A percentile compares a stretch with the other conserved stretches of the same genome.
Evolutionary conservation across 23 tunicate genomes (phyloP).

Genomic region (Clavelina lepadiformis): DNA sequence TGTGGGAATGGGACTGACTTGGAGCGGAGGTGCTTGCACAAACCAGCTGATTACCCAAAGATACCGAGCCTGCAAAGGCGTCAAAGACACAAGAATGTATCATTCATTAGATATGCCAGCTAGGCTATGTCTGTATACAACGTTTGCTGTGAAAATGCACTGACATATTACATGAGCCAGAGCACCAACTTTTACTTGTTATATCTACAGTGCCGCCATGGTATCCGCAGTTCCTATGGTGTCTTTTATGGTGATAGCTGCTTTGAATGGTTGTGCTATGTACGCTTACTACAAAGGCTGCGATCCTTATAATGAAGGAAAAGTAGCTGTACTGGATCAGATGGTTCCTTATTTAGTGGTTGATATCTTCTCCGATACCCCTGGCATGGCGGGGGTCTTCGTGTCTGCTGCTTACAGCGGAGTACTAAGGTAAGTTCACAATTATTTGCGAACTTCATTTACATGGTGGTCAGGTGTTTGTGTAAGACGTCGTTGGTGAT

Average conservation of each 20-base stretch:
- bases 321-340: constrained; percentile 33
- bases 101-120: background rate
- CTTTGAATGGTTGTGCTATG: constrained; percentile 51
- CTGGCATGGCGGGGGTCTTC: constrained; percentile 61
- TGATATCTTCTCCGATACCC: constrained; percentile 23
- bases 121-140: background rate
- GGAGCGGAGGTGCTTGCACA: background rate
- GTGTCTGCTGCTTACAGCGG: constrained; percentile 65
- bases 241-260: constrained; percentile 2
- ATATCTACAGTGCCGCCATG: constrained; percentile 36
- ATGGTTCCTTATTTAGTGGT: constrained; percentile 38
- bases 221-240: constrained; percentile 24
- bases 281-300: constrained; percentile 64
- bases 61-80: constrained; percentile 20
- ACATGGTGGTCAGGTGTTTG: too few species aligned
- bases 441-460: too few species aligned
- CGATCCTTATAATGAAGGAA: constrained; percentile 28
- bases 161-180: too few species aligned
- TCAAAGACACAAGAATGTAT: constrained; percentile 27
- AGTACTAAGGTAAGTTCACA: constrained; percentile 30
- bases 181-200: too few species aligned
- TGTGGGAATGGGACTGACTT: constrained; percentile 22
- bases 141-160: too few species aligned
- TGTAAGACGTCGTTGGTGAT: too few species aligned
- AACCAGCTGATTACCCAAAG: constrained; percentile 21